A percentile compares a stretch with the other conserved stretches of the same genome.
Conservation (phyloP, 2,888 invertebrate species). For the Athrips mouffetella region DNA sequence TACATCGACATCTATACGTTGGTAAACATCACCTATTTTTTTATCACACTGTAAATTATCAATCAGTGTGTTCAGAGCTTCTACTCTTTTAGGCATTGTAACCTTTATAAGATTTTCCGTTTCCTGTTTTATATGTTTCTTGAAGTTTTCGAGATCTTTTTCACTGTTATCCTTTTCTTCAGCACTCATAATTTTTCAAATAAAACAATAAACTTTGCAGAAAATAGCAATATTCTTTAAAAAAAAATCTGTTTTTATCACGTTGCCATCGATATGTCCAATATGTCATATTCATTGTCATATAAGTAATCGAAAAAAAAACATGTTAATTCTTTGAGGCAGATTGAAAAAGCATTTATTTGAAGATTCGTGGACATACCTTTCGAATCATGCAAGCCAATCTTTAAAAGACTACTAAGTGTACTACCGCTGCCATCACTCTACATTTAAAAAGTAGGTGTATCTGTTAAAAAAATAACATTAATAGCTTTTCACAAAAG, state of each 20-base stretch:
- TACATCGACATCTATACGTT: background rate
- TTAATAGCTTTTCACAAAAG: no score
- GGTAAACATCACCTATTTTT: background rate
- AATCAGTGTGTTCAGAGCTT: background rate
- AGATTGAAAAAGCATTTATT: no score
- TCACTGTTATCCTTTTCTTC: no score
- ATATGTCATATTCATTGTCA: background rate
- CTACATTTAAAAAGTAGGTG: no score
- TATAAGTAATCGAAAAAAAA: no score
- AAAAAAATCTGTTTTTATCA: background rate
- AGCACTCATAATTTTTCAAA: background rate
- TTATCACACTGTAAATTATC: background rate
- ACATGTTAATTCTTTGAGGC: no score
- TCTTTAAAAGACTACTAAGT: no score
- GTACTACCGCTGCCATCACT: no score
- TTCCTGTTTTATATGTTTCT: background rate
- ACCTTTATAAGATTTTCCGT: background rate
- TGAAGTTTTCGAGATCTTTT: constrained; percentile 1
- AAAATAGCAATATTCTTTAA: background rate
- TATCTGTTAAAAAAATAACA: no score
- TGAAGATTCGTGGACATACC: no score
- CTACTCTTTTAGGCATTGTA: background rate
- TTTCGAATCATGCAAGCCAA: no score
- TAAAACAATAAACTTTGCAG: no score
- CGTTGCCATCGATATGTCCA: background rate